A percentile compares a stretch with the other conserved stretches of the same genome.
phyloP scores from a whole-genome alignment of 1,140 invertebrate genomes.

The Elymnias hypermnestra region DNA sequence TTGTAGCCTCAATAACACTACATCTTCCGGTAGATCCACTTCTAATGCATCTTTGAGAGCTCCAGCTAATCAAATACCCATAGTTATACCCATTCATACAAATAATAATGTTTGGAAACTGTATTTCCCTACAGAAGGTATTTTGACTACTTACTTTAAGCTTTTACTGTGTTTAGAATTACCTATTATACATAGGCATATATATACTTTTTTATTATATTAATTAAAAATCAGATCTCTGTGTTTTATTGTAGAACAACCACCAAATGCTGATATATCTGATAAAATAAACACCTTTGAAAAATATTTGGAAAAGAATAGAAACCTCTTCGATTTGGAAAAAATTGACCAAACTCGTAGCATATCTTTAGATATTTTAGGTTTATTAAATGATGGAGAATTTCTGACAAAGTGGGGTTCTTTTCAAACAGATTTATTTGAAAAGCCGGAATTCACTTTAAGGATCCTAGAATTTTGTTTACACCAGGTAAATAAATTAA shows the following conservation, averaged over 20 bases:
- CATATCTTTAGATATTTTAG: conserved; percentile 81
- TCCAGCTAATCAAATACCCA: conserved; percentile 53
- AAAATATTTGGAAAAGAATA: conserved; percentile 76
- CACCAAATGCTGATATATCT: conserved; percentile 59
- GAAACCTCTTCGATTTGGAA: conserved; percentile 73
- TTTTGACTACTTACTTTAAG: background rate
- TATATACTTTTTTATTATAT: too few species aligned
- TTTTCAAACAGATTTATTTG: conserved; percentile 81
- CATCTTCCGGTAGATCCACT: conserved; percentile 25
- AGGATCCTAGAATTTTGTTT: conserved; percentile 83
- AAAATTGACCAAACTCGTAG: conserved; percentile 80
- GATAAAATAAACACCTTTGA: conserved; percentile 76
- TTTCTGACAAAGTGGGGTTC: conserved; percentile 78
- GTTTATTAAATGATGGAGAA: conserved; percentile 77
- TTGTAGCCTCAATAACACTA: conserved; percentile 40
- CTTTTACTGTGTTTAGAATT: too few species aligned
- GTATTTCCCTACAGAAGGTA: conserved; percentile 83
- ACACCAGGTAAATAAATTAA: conserved; percentile 77
- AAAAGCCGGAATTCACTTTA: conserved; percentile 80
- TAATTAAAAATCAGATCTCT: too few species aligned
- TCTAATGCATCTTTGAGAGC: conserved; percentile 42
- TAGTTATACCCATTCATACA: conserved; percentile 38
- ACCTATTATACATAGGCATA: too few species aligned
- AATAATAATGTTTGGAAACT: conserved; percentile 81
- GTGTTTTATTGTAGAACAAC: conserved; percentile 74